phyloP scores from a whole-genome alignment of 2,888 invertebrate genomes.

The Cephus rjabovi region DNA sequence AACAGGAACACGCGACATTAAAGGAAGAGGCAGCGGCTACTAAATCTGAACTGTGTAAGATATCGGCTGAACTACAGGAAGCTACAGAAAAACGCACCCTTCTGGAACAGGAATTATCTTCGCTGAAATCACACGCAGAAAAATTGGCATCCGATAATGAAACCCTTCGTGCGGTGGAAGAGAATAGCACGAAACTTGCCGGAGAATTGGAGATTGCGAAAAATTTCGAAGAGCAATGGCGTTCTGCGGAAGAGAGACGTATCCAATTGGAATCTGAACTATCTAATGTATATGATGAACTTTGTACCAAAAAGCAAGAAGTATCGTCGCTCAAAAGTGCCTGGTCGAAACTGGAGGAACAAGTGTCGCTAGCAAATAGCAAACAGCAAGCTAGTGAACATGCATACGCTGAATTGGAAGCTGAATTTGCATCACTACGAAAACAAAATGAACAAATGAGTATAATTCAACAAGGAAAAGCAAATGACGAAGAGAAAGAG shows the following conservation, averaged over 20 bases:
- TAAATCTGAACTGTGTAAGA: constrained; percentile 22
- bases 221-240: constrained; percentile 52
- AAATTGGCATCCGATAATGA: constrained; percentile 60
- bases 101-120: constrained; percentile 21
- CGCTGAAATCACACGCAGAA: constrained; percentile 26
- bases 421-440: constrained; percentile 37
- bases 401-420: constrained; percentile 45
- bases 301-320: constrained; percentile 32
- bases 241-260: constrained; percentile 57
- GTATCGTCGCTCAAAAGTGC: constrained; percentile 23
- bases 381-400: constrained; percentile 44
- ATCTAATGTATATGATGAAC: background rate
- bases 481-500: background rate
- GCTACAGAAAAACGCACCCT: constrained; percentile 17
- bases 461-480: constrained; percentile 28
- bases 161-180: constrained; percentile 43
- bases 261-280: constrained; percentile 23
- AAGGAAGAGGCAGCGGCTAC: constrained; percentile 35
- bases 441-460: constrained; percentile 21
- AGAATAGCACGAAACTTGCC: constrained; percentile 45
- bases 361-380: constrained; percentile 21
- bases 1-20: constrained; percentile 52
- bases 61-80: constrained; percentile 15
- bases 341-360: constrained; percentile 3
- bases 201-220: constrained; percentile 40